These are phyloP conservation scores for Propithecus deckenii DNA, from an alignment of 2,797 vertebrate genomes.

Conservation along the genomic window DNA sequence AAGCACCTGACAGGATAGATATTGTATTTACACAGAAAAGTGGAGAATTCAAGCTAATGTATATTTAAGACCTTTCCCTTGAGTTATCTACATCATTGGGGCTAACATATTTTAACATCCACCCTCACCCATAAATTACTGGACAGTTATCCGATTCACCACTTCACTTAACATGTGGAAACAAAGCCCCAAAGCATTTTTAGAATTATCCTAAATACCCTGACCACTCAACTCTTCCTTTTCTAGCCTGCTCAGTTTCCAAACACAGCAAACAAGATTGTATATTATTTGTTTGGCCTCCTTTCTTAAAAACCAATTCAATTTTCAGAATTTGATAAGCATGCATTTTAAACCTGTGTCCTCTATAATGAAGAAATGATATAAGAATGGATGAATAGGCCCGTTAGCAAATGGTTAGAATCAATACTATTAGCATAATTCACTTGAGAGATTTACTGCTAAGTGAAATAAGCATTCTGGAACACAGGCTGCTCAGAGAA, in stretches of 20 bases:
- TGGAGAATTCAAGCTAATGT: neutral
- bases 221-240: neutral
- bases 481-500: slow-evolving; percentile 61
- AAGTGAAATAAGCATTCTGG: slow-evolving; percentile 63
- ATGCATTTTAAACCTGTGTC: slow-evolving; percentile 73
- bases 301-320: slow-evolving; percentile 61
- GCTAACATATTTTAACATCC: neutral
- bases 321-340: slow-evolving; percentile 43
- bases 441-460: slow-evolving; percentile 79
- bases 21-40: neutral
- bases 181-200: neutral
- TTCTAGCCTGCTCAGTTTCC: neutral
- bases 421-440: slow-evolving; percentile 78
- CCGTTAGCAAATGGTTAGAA: slow-evolving; percentile 77
- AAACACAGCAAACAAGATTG: neutral
- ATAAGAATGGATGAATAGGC: slow-evolving; percentile 72
- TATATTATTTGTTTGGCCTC: neutral
- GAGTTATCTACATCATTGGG: neutral
- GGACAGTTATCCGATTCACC: neutral
- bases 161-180: neutral
- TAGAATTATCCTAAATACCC: neutral
- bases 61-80: neutral
- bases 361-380: slow-evolving; percentile 79
- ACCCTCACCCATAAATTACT: neutral
- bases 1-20: neutral